phyloP scores from a whole-genome alignment of 2,113 vertebrate species.

The Pantherophis guttatus region DNA sequence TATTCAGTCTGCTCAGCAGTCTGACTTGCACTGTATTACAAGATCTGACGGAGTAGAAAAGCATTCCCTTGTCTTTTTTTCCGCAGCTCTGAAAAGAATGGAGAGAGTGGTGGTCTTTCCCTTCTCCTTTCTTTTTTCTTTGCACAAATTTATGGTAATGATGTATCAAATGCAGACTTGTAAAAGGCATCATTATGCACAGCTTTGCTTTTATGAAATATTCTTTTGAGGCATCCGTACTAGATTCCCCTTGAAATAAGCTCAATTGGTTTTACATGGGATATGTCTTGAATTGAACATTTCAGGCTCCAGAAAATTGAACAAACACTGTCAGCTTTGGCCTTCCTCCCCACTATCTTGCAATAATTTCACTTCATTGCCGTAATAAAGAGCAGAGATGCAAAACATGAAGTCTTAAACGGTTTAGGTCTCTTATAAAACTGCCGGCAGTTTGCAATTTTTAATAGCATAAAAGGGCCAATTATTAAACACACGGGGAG shows the following conservation, averaged over 20 bases:
- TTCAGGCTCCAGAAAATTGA: neutral
- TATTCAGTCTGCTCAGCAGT: slow-evolving; percentile 13
- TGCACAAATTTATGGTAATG: slow-evolving; percentile 38
- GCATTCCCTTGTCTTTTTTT: neutral
- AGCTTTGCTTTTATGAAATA: neutral
- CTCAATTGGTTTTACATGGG: neutral
- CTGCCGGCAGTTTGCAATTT: neutral
- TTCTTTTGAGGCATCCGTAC: slow-evolving; percentile 2
- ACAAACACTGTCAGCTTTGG: neutral
- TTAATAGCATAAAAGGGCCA: neutral
- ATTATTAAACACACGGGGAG: neutral
- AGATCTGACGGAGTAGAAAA: slow-evolving; percentile 30
- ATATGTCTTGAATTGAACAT: neutral
- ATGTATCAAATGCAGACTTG: slow-evolving; percentile 1
- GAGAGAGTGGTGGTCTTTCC: neutral
- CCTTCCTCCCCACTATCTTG: neutral
- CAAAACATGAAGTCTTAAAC: neutral
- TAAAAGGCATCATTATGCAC: neutral
- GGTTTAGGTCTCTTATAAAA: neutral
- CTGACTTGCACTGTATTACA: slow-evolving; percentile 21
- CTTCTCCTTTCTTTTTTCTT: slow-evolving; percentile 23
- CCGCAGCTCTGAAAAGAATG: neutral
- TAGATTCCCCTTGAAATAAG: slow-evolving; percentile 17
- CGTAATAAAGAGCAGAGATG: neutral
- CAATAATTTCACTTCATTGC: neutral